phyloP scores from a whole-genome alignment of 1,140 invertebrate species.

The Choristoneura fumiferana region DNA sequence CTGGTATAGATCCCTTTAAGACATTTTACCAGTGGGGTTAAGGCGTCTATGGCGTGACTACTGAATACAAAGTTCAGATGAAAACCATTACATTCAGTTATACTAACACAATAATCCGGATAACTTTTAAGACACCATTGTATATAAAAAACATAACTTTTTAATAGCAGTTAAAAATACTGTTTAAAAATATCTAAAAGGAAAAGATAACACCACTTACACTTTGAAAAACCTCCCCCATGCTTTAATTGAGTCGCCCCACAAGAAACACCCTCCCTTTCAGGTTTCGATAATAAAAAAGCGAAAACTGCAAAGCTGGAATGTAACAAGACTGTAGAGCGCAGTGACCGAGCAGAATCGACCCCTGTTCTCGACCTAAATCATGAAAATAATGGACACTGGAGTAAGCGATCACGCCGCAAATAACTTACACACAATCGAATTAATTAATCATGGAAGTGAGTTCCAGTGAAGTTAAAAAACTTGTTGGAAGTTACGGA shows the following conservation, averaged over 20 bases:
- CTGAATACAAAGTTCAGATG: no score
- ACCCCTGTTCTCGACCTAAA: slow-evolving; percentile 55
- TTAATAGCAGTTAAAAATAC: no score
- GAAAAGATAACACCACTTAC: slow-evolving; percentile 1
- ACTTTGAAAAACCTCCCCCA: slow-evolving; percentile 15
- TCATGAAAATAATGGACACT: slow-evolving; percentile 61
- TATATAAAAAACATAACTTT: no score
- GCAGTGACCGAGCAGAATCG: slow-evolving; percentile 60
- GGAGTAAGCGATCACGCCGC: slow-evolving; percentile 47
- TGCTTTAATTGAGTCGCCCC: slow-evolving; percentile 48
- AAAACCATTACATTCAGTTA: no score
- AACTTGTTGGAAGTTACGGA: slow-evolving; percentile 60
- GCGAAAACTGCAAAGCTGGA: slow-evolving; percentile 45
- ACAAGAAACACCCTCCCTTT: slow-evolving; percentile 42
- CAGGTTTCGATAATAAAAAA: slow-evolving; percentile 41
- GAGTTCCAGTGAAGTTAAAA: slow-evolving; percentile 68
- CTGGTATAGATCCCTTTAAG: no score
- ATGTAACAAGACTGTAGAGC: slow-evolving; percentile 58
- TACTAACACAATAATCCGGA: no score
- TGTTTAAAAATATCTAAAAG: not conserved
- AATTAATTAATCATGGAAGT: slow-evolving; percentile 75
- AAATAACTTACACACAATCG: slow-evolving; percentile 67
- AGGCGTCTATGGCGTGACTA: no score
- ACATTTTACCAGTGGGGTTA: no score
- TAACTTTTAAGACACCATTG: no score